Percentiles rank a stretch among this genome's conserved stretches.
Evolutionary conservation across 2,797 vertebrate species (phyloP).

Genomic region (Telmatherina bonti): DNA sequence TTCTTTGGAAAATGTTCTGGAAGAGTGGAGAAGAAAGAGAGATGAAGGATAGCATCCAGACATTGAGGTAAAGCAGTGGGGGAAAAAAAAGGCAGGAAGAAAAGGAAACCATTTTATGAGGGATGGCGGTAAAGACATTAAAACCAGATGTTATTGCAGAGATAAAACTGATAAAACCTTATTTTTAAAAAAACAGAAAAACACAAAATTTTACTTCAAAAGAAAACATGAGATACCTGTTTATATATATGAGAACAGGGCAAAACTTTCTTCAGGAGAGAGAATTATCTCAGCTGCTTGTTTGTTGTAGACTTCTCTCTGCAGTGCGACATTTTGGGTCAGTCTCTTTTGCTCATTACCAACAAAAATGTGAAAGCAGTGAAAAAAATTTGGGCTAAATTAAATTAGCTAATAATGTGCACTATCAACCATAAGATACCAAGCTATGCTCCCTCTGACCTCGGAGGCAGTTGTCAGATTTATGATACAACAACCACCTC

Average conservation of each 20-base stretch:
- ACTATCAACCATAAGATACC: conserved; percentile 14
- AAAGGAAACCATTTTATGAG: conserved; percentile 48
- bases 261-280: conserved; percentile 16
- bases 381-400: conserved; percentile 12
- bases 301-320: not conserved
- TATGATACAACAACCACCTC: conserved; percentile 5
- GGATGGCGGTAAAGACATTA: conserved; percentile 34
- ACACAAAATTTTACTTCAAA: conserved; percentile 1
- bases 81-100: conserved; percentile 34
- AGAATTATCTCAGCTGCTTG: too few species aligned
- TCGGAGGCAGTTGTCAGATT: conserved; percentile 17
- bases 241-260: conserved; percentile 18
- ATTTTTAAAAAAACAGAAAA: not conserved
- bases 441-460: not conserved
- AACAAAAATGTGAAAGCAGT: conserved; percentile 1
- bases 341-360: not conserved
- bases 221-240: conserved; percentile 7
- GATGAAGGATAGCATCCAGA: conserved; percentile 29
- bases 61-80: conserved; percentile 12
- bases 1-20: conserved; percentile 85
- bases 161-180: conserved; percentile 23
- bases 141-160: conserved; percentile 50
- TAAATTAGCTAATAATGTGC: conserved; percentile 12
- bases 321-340: not conserved
- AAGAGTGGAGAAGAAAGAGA: conserved; percentile 39